Base-by-base conservation (phyloP, 2,113 vertebrate genomes). In the Cardinalis cardinalis region DNA sequence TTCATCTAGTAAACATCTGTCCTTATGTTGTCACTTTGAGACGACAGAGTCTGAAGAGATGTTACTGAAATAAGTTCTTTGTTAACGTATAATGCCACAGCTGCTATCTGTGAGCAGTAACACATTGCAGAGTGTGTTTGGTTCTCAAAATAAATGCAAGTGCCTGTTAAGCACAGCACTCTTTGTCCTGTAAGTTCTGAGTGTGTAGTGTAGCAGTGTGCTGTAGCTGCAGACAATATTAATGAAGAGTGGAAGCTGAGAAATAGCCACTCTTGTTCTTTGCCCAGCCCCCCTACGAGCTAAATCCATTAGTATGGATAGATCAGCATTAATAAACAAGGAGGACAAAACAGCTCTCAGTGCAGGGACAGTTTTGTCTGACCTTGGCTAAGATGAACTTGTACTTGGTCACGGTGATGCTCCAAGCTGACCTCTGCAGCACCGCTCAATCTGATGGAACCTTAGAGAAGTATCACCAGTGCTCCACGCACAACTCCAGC, bases 221-320 rank as follows among this genome's bases (percentile, higher is more conserved):
- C 65, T 87, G 41, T 36, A 94, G 90, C 68, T 96, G 96, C 90
- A 97, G 90, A 96, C 41, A 29, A 53, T 88, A 95, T 98, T 97
- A 94, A 97, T 97, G 94, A 96, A 90, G 90, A 88, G 87, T 90
- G 92, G 96, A 95, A 95, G 95, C 96, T 89, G 94, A 96, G 94
- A 96, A 97, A 92, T 60, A 96, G 96, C 19, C 26, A 95, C 93
- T 95, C 81, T 92, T 31, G 8, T 94, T 94, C 94, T 95, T 91
- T 80, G 78, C 95, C 87, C 95, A 93, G 90, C 93, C 95, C 93
- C 92, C 92, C 95, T 87, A 90, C 85, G 94, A 96, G 84, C 90
- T 90, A 96, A 97, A 97, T 93, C 96, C 97, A 97, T 98, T 98
- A 98, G 97, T 96, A 95, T 77, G 92, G 96, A 91, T 89, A 94